Base-by-base conservation (phyloP, 35 echinoderm and acorn worm genomes). In the Strongylocentrotus purpuratus region DNA sequence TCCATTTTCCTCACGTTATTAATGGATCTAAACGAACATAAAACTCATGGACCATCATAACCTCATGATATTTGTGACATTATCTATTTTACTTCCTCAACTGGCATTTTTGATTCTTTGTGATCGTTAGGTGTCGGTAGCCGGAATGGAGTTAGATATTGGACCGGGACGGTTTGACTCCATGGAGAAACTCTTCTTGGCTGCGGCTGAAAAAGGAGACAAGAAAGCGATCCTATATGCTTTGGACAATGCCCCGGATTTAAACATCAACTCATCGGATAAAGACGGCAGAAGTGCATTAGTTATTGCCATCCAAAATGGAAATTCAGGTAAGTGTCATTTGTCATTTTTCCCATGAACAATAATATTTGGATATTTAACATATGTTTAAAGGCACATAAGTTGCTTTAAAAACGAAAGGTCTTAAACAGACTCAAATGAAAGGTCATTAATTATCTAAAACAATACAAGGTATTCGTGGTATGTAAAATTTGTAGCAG, bases 131-230 rank as follows among this genome's bases (percentile, higher is more conserved):
- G 95, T 96, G 31, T 96, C 95, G 55, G 92, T 94, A 93, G 92
- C 95, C 35, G 92, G 59, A 45, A 97, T 97, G 97, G 97, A 97
- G 85, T 59, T 97, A 94, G 97, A 97, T 87, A 92, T 97, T 33
- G 97, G 97, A 50, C 97, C 97, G 33, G 97, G 97, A 65, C 94
- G 95, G 92, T 97, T 97, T 88, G 97, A 97, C 92, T 97, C 97
- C 33, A 99, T 99, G 98, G 98, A 99, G 94, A 99, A 97, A 88
- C 95, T 99, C 88, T 99, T 99, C 95, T 88, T 99, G 94, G 98
- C 98, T 28, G 96, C 98, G 3, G 98, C 98, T 47, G 98, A 99
- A 70, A 99, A 99, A 48, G 98, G 98, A 86, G 98, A 99, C 94
- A 99, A 99, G 88, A 99, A 99, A 95, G 98, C 98, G 15, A 99